phyloP scores from a whole-genome alignment of 2,113 vertebrate genomes.

The Proteles cristata region DNA sequence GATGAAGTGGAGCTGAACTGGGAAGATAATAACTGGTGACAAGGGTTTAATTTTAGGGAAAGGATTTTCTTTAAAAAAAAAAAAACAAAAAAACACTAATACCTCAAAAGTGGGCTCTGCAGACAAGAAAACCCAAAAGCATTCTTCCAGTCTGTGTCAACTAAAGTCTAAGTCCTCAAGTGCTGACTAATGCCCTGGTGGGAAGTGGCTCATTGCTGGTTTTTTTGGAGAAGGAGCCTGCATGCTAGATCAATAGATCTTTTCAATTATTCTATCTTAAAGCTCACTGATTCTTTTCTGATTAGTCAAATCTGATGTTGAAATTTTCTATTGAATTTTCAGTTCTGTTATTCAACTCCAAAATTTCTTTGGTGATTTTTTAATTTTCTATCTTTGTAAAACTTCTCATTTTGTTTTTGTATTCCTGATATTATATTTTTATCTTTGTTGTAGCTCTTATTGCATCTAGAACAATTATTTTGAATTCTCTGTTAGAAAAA shows the following conservation, averaged over 20 bases:
- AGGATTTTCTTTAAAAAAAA: not conserved
- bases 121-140: not conserved
- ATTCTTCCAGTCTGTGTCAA: constrained; percentile 77
- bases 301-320: not conserved
- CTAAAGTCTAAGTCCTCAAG: not conserved
- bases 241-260: too few species aligned
- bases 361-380: not conserved
- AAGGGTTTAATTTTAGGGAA: not conserved
- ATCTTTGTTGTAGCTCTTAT: not conserved
- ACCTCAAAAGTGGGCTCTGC: constrained; percentile 79
- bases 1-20: constrained; percentile 94
- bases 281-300: not conserved
- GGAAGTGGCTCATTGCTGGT: not conserved
- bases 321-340: not conserved
- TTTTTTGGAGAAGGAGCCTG: not conserved
- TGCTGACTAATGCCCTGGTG: not conserved
- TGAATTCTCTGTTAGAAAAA: not conserved
- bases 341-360: not conserved
- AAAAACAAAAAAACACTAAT: constrained; percentile 66
- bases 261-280: not conserved
- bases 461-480: not conserved
- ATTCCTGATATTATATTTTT: not conserved
- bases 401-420: not conserved
- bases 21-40: constrained; percentile 92
- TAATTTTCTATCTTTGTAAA: not conserved